phyloP scores from a whole-genome alignment of 2,113 vertebrate species.

The Suricata suricatta region DNA sequence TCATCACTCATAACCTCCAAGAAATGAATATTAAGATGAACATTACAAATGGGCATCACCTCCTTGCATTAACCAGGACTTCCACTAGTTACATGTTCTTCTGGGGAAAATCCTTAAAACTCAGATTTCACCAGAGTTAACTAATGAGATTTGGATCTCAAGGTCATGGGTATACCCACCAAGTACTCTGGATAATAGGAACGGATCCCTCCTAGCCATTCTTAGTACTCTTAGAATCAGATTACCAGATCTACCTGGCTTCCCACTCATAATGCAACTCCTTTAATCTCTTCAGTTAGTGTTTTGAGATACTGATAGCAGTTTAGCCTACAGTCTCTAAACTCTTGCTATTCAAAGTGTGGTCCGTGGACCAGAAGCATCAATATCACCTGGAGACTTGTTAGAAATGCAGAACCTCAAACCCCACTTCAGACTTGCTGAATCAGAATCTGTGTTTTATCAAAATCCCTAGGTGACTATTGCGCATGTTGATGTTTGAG shows the following conservation, averaged over 20 bases:
- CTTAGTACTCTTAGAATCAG: neutral
- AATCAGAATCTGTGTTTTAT: neutral
- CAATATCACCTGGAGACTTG: neutral
- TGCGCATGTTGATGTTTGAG: neutral
- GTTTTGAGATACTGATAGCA: neutral
- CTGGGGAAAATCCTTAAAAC: neutral
- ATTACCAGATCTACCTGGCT: neutral
- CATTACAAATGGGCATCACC: neutral
- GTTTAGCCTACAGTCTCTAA: neutral
- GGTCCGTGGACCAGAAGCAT: neutral
- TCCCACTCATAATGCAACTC: neutral
- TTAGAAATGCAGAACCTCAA: neutral
- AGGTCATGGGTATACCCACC: neutral
- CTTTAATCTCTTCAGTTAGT: neutral
- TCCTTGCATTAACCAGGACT: neutral
- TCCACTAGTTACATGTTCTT: neutral
- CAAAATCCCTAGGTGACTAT: neutral
- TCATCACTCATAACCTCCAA: neutral
- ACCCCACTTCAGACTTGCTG: neutral
- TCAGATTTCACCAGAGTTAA: neutral
- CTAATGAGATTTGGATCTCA: neutral
- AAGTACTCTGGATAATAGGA: neutral
- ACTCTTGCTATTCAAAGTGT: neutral
- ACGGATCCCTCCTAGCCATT: neutral
- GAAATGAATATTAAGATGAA: neutral